A percentile compares a stretch with the other conserved stretches of the same genome.
Evolutionary conservation across 2,888 invertebrate genomes (phyloP).

Genomic region (Ophion costatus): DNA sequence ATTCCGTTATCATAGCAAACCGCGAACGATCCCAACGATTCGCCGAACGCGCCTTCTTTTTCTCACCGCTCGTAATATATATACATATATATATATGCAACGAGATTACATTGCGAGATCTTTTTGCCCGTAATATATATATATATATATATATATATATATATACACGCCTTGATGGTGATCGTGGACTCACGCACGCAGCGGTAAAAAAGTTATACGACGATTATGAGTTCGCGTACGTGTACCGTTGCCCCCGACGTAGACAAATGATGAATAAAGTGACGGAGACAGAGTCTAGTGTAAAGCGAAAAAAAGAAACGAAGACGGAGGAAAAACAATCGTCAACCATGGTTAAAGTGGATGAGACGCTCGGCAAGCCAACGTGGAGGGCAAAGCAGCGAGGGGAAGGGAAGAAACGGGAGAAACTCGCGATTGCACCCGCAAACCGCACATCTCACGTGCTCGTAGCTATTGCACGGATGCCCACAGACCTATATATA

Average conservation of each 20-base stretch:
- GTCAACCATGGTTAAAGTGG: constrained; percentile 61
- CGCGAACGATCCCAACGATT: constrained; percentile 60
- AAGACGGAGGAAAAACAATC: constrained; percentile 47
- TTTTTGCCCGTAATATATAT: constrained; percentile 27
- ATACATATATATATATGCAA: constrained; percentile 3
- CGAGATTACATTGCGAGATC: constrained; percentile 49
- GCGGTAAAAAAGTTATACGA: constrained; percentile 48
- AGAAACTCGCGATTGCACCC: constrained; percentile 47
- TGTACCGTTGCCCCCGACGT: constrained; percentile 31
- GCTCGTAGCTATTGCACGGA: constrained; percentile 40
- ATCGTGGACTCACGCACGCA: constrained; percentile 7
- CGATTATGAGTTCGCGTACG: constrained; percentile 17
- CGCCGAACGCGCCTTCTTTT: constrained; percentile 44
- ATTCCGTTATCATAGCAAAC: constrained; percentile 65
- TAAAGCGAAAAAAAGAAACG: constrained; percentile 4
- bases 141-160: background rate
- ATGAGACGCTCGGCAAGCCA: constrained; percentile 23
- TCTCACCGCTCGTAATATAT: constrained; percentile 18
- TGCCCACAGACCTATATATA: constrained; percentile 20
- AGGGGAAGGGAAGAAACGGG: background rate
- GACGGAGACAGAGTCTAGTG: constrained; percentile 3
- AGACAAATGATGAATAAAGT: constrained; percentile 27
- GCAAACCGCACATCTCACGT: constrained; percentile 66
- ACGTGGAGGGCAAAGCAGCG: background rate
- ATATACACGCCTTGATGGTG: background rate